Evolutionary conservation across 2,113 vertebrate species (phyloP).

Genomic region (Gadus chalcogrammus): DNA sequence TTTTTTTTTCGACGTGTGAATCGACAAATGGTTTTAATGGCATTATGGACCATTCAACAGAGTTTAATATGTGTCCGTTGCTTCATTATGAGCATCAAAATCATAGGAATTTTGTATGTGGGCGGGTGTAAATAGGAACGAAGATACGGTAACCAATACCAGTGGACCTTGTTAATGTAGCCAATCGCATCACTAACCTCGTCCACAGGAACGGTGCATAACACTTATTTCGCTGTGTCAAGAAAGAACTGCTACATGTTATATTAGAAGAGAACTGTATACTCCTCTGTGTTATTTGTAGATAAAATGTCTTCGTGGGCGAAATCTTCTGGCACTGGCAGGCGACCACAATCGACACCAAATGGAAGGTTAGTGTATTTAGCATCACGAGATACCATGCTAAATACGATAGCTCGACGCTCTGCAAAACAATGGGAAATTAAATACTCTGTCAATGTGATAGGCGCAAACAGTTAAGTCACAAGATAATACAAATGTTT

Average conservation of each 20-base stretch:
- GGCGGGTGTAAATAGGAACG: not conserved
- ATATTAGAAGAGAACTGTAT: not conserved
- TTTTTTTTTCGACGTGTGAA: no score
- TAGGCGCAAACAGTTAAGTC: no score
- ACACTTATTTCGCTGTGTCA: no score
- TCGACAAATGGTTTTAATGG: no score
- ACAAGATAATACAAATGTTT: not conserved
- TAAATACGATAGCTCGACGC: not conserved
- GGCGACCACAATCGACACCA: conserved; percentile 46
- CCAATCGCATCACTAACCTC: not conserved
- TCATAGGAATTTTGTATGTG: not conserved
- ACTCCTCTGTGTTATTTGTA: not conserved
- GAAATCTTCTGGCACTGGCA: conserved; percentile 47
- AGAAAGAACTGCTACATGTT: no score
- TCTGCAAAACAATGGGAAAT: not conserved
- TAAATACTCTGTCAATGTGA: not conserved
- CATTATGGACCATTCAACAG: no score
- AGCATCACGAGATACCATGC: conserved; percentile 36
- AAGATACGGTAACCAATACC: not conserved
- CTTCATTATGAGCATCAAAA: not conserved
- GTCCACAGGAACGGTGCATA: no score
- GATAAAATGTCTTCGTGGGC: conserved; percentile 60
- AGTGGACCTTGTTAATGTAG: not conserved
- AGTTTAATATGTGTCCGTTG: no score
- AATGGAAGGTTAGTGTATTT: conserved; percentile 68